phyloP scores from a whole-genome alignment of 2,888 invertebrate genomes.

The Nesidiocoris tenuis region DNA sequence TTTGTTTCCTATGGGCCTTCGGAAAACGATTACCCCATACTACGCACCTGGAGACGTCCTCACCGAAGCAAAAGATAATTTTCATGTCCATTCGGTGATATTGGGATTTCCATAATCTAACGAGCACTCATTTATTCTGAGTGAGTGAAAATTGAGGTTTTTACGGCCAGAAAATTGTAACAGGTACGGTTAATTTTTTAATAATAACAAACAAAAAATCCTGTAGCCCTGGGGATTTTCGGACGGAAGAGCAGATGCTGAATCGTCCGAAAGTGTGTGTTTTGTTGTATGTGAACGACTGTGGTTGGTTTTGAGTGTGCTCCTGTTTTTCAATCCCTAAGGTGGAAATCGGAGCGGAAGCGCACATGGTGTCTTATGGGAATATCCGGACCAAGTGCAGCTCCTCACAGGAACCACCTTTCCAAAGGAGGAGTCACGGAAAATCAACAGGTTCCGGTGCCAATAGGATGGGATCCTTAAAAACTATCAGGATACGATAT shows the following conservation, averaged over 20 bases:
- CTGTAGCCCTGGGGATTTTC: not conserved
- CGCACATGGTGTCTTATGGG: conserved; percentile 29
- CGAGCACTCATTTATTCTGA: not conserved
- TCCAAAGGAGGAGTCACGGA: conserved; percentile 9
- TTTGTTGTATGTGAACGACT: not conserved
- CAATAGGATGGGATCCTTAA: not conserved
- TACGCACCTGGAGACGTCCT: no score
- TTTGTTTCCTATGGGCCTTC: not conserved
- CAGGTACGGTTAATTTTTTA: no score
- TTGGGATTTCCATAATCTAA: no score
- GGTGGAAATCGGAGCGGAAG: conserved; percentile 31
- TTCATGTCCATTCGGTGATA: no score
- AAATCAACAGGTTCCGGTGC: conserved; percentile 36
- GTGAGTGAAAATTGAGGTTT: not conserved
- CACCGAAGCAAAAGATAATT: no score
- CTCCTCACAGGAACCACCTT: conserved; percentile 21
- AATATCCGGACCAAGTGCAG: conserved; percentile 5
- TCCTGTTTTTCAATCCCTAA: conserved; percentile 9
- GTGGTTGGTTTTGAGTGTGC: not conserved
- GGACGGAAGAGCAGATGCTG: not conserved
- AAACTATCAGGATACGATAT: no score
- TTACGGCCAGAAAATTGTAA: not conserved
- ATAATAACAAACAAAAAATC: no score
- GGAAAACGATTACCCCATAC: not conserved
- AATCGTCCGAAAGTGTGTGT: not conserved